Percentiles rank a stretch among this genome's conserved stretches.
Conservation (phyloP, 2,113 vertebrate species). For the Notarius quadriscutis region DNA sequence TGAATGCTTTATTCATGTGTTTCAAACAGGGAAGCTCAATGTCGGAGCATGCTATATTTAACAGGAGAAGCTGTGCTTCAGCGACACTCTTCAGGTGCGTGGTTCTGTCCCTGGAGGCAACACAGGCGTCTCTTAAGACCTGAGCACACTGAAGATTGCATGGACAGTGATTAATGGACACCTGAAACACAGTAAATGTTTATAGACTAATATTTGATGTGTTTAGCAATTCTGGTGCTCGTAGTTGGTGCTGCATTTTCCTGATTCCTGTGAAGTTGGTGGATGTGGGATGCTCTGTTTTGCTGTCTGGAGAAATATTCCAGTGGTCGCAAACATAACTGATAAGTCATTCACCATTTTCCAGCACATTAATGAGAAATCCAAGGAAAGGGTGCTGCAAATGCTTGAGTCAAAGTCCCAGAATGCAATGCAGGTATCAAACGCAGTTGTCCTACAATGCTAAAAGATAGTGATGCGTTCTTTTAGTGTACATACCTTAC, state of each 20-base stretch:
- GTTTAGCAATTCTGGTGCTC: neutral
- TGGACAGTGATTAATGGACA: no score
- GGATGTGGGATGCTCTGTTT: neutral
- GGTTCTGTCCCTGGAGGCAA: neutral
- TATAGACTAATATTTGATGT: neutral
- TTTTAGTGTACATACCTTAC: no score
- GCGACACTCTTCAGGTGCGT: neutral
- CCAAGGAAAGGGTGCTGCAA: neutral
- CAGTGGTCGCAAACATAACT: neutral
- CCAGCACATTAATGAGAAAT: neutral
- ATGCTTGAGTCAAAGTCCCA: neutral
- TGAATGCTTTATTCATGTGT: neutral
- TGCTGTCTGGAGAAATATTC: neutral
- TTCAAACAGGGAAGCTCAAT: no score
- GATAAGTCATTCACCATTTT: neutral
- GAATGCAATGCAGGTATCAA: neutral
- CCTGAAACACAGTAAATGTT: neutral
- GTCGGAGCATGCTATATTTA: neutral
- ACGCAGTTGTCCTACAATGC: neutral
- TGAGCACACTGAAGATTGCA: neutral
- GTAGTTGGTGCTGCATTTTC: neutral
- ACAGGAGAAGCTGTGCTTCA: neutral
- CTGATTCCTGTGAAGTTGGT: neutral
- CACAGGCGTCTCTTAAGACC: neutral
- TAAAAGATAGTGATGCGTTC: neutral